These are phyloP conservation scores for Drosophila melanogaster DNA, from an alignment of 1,140 invertebrate genomes.

Conservation along the genomic window DNA sequence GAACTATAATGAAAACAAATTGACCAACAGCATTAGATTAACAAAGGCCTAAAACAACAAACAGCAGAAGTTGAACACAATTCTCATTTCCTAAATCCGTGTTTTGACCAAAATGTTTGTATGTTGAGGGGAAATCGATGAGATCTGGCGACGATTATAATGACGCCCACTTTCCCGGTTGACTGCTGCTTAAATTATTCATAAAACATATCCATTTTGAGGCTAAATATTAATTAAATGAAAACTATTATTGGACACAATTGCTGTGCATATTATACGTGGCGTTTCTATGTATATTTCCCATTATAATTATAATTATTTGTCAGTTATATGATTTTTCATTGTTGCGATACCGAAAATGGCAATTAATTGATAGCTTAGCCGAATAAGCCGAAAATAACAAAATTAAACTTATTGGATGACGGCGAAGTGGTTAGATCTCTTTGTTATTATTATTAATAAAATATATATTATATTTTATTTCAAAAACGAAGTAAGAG, in stretches of 20 bases:
- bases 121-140: slow-evolving; percentile 14
- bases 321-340: slow-evolving; percentile 53
- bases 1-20: slow-evolving; percentile 72
- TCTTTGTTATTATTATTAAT: too few relatives aligned
- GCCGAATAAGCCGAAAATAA: slow-evolving; percentile 3
- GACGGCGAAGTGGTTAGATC: background rate
- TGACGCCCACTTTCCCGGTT: slow-evolving; percentile 1
- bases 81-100: slow-evolving; percentile 12
- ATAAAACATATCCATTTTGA: slow-evolving; percentile 58
- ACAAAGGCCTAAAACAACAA: slow-evolving; percentile 43
- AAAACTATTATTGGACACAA: slow-evolving; percentile 56
- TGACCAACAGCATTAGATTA: slow-evolving; percentile 75
- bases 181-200: slow-evolving; percentile 58
- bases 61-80: slow-evolving; percentile 4
- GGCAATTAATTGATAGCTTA: slow-evolving; percentile 67
- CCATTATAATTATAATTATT: slow-evolving; percentile 46
- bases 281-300: slow-evolving; percentile 6
- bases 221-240: slow-evolving; percentile 77
- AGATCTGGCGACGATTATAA: slow-evolving; percentile 27
- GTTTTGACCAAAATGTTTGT: background rate
- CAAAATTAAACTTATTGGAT: background rate
- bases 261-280: slow-evolving; percentile 43
- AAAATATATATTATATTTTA: too few relatives aligned
- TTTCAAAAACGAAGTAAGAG: background rate
- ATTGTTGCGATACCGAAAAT: slow-evolving; percentile 28